Base-by-base conservation (phyloP, 2,888 invertebrate species). In the Aphidius colemani region DNA sequence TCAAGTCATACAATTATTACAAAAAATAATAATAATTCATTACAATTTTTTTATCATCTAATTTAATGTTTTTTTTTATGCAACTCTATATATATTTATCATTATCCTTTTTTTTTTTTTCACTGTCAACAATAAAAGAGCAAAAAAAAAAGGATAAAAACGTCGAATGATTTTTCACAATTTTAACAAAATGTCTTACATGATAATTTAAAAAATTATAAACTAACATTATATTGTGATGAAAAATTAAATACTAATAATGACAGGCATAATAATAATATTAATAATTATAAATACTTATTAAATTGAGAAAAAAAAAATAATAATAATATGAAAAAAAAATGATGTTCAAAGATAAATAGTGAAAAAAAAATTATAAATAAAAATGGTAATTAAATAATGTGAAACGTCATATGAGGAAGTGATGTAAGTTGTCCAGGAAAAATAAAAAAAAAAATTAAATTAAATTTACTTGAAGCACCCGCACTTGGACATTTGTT, bases 381-480 rank as follows among this genome's bases (percentile, higher is more conserved):
- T 40, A 13, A 13, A 55, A 53, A 10, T 39, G 40, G 39, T 40
- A 40, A n/a, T 41, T 44, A 53, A 53, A 10, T 30, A 39, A 53
- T 10, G 39, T 50, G 41, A 43, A 59, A 49, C 50, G 41, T 59
- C 46, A 40, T 7, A 39, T 39, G 13, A 55, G 10, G 55, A 40
- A 53, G 56, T 65, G 65, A 61, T 61, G 61, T 58, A 64, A 61
- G 65, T 55, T 56, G 45, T 49, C 39, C 45, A 51, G n/a, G 30
- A 50, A 50, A 8, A 62, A 56, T 43, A 50, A 30, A 58, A 51
- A 58, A 7, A 13, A 48, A 48, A 48, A 48, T 30, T 30, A 30
- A 30, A 30, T 30, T 30, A 48, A 48, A 48, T 48, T 67, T 62
- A 66, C 53, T 66, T 64, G 49, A 63, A 70, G 56, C 66, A 62